Evolutionary conservation across 2,113 vertebrate genomes (phyloP), one percentile per base, ranked within the genome.

Genomic region (Chunga burmeisteri): DNA sequence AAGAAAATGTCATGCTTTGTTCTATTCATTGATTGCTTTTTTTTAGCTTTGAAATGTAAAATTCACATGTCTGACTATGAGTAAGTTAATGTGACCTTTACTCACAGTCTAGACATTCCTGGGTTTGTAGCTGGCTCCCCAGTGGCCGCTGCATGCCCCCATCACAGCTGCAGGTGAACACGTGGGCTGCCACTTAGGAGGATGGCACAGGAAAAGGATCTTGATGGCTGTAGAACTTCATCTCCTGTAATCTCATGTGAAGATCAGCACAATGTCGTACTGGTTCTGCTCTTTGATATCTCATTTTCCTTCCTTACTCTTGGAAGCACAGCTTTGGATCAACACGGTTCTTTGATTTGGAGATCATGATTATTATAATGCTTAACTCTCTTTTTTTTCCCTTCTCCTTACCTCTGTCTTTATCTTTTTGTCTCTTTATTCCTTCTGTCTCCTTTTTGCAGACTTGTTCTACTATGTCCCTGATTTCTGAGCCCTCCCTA

Each of bases 401-500:
- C 52, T 94, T 79, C 56, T 91, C 58, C 78, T 94, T 49, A 83
- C 42, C 81, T 91, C 62, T 97, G 92, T 84, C 67, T 94, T 85
- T 98, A n/a, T 94, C 81, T 95, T 88, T 96, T 62, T 94, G 78
- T 94, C 70, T 98, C 94, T 46, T 75, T 89, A 56, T 88, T 95
- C 56, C 81, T 95, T 94, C 94, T 97, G 75, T 98, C 88, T 97
- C 74, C 73, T 95, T 94, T 94, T 68, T 98, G 92, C 95, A 99
- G 99, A 99, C 99, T 93, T 98, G 97, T 96, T 99, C 99, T 94
- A 97, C 98, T 93, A 97, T 98, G 96, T 98, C 98, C 92, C 94
- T 98, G 93, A 98, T 96, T 96, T 97, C 98, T 77, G 98, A 98
- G 63, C 87, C 96, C 32, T 90, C 97, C 68, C 94, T 98, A 90